These are phyloP conservation scores for Dioctria rufipes DNA, from an alignment of 2,888 invertebrate species.

Conservation along the genomic window DNA sequence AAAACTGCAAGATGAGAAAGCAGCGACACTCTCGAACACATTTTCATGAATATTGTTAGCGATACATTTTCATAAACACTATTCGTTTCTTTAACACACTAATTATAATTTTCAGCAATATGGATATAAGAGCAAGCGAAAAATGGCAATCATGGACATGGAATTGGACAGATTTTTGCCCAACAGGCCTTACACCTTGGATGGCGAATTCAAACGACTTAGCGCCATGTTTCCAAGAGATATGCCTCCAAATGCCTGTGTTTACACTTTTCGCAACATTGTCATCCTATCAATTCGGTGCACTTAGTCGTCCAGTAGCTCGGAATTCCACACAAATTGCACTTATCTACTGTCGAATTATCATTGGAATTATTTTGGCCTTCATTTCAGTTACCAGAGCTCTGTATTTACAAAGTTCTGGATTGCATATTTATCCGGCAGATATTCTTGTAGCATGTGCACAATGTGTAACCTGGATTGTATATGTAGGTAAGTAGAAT, in stretches of 20 bases:
- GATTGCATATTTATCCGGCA: constrained; percentile 74
- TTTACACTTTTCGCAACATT: constrained; percentile 81
- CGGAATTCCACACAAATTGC: constrained; percentile 77
- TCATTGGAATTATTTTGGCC: constrained; percentile 77
- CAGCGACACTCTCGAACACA: too few species aligned
- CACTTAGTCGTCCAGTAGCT: constrained; percentile 76
- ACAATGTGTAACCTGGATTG: constrained; percentile 84
- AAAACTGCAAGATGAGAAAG: too few species aligned
- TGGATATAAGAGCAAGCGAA: not conserved
- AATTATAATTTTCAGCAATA: not conserved
- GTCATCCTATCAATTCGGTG: constrained; percentile 88
- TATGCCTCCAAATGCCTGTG: constrained; percentile 84
- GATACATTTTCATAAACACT: too few species aligned
- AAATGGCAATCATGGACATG: constrained; percentile 68
- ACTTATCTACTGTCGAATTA: constrained; percentile 78
- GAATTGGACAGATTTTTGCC: constrained; percentile 84
- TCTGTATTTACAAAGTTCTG: constrained; percentile 76
- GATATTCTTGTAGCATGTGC: constrained; percentile 82
- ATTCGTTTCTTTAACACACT: too few species aligned
- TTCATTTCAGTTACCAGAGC: constrained; percentile 80
- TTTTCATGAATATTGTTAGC: too few species aligned
- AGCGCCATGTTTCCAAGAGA: constrained; percentile 88
- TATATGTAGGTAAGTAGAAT: constrained; percentile 81
- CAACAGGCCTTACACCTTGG: constrained; percentile 81
- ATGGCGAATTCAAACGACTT: constrained; percentile 81